Evolutionary conservation across 2,888 invertebrate genomes (phyloP), one percentile per base, ranked within the genome.

Genomic region (Thera obeliscata): DNA sequence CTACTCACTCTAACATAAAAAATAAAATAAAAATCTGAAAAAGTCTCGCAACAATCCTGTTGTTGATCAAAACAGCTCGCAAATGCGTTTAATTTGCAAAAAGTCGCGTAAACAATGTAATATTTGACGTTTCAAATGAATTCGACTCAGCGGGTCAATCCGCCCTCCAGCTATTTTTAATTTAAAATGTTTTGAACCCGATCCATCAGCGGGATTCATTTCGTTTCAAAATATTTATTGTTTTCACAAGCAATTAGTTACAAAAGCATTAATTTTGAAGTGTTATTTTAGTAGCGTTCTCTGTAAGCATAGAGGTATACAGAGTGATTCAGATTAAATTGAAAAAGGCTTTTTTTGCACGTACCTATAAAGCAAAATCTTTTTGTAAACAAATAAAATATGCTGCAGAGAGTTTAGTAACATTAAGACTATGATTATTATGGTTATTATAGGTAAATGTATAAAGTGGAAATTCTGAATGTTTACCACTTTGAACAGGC

Each of bases 161-260:
- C 52, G 36, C 64, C 69, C 67, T 68, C 61, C 65, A 77, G 78
- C 78, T 79, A 82, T 81, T 85, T 83, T 85, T 83, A 85, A 86
- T 86, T 84, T 82, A 83, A 82, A 79, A 76, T 75, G 74, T 79
- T 80, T 76, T 76, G 70, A 62, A 64, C 69, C 70, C 78, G 66
- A 82, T 82, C 80, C 76, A 81, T 82, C 78, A 81, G 58, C 60
- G 70, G 60, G 54, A 57, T 77, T 75, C 76, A 76, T 79, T 78
- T 76, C 68, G 57, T 67, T 74, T 66, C 67, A 66, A 73, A 74
- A 72, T 69, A 69, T 72, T 72, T 72, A 73, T 73, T 72, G 72
- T 75, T 71, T 71, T 72, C 57, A 41, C 60, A 50, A 66, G 68
- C 72, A 73, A 73, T 71, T 64, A 70, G 61, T 54, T 56, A 62